Evolutionary conservation across 1,140 invertebrate species (phyloP), one percentile per base, ranked within the genome.

Genomic region (Amphibalanus amphitrite): DNA sequence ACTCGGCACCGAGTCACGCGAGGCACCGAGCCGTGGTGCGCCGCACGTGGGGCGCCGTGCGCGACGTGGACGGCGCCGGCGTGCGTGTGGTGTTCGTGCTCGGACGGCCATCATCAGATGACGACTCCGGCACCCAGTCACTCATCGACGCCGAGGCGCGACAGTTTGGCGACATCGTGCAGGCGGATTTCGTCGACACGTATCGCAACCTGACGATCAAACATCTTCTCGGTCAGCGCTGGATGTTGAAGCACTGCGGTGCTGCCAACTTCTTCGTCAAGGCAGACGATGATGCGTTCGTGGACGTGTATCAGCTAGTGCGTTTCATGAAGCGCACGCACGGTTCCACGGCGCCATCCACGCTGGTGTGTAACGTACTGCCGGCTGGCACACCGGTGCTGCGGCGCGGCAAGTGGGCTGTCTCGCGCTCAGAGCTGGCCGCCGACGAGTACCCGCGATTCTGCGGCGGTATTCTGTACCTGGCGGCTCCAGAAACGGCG

Each of bases 211-310:
- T 84, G 23, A 82, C 81, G 10, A 80, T 80, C 70, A 83, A 83
- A 75, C 82, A 84, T 71, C 74, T 84, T 0, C 78, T 83, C 78
- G 82, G 80, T 15, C 79, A 82, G 70, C 77, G 80, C 67, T 85
- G 83, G 83, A 78, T 79, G 0, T 70, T 76, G 0, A 75, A 76
- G n/a, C 73, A 79, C 72, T 85, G 83, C 75, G 74, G 78, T 0
- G 71, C 79, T 29, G 71, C 82, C 15, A 75, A 76, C 67, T 81
- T 79, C 72, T 71, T 84, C 23, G 69, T 85, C 4, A 85, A 85
- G 77, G 79, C 82, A 25, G 84, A 85, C 73, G 84, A 85, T 72
- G 83, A 85, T 74, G 79, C 82, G 10, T 84, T 83, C 73, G 75
- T 84, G 26, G 82, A 85, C 73, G 78, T 83, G 25, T 81, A 80